Base-by-base conservation (phyloP, 2,113 vertebrate species). In the Neolamprologus longior region DNA sequence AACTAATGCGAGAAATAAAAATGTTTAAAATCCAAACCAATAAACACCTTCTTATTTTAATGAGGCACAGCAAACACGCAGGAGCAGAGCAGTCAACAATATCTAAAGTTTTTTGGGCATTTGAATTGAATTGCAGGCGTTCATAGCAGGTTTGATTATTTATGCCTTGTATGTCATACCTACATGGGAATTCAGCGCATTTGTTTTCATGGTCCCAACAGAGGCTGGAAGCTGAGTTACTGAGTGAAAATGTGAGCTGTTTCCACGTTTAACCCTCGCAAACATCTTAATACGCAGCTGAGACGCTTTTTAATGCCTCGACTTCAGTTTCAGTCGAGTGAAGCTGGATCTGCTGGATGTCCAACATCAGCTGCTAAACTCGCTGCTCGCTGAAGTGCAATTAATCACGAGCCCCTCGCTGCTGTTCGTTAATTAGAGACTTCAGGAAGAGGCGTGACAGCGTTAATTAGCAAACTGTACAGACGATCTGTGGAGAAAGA, bases 381-480 rank as follows among this genome's bases (percentile, higher is more conserved):
- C 10, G 24, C 21, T 7, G 79, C 76, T 19, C 78, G 17, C 12
- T n/a, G 31, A 54, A 83, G 55, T 53, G 91, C 92, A 94, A 95
- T 95, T 94, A 94, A 95, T 94, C 92, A 94, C 31, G 12, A 73
- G 58, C 40, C 63, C 17, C 37, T 82, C 4, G 24, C 47, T 42
- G 81, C 37, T 80, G 81, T 54, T 89, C 45, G 5, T 91, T 93
- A 95, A 94, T 94, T 94, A 89, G 86, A 82, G 81, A 71, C 84
- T 89, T 87, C 35, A 40, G 81, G 68, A 82, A 50, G 86, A 87
- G 66, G 85, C 2, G 63, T 54, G 88, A 93, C 90, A 37, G 83
- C 61, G 24, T 83, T 93, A 93, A 94, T 95, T 93, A 94, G 82
- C 78, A 82, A 88, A 82, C 10, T 28, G 52, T 40, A 45, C 28